These are phyloP conservation scores for Scolopax rusticola DNA, from an alignment of 2,797 vertebrate genomes.

Conservation along the genomic window DNA sequence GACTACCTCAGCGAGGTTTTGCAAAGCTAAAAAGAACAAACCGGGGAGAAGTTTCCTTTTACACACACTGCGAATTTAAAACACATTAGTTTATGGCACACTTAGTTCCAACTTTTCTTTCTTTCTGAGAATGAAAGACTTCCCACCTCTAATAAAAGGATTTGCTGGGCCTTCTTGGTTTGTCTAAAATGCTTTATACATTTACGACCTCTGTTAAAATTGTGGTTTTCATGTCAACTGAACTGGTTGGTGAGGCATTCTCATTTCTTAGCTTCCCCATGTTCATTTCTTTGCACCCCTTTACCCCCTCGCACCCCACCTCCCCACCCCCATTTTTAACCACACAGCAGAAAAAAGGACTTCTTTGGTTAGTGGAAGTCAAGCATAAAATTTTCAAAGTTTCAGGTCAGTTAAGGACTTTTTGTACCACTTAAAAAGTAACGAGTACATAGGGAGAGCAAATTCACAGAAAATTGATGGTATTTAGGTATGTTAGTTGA, in stretches of 20 bases:
- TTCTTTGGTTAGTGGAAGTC: background rate
- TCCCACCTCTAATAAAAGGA: no score
- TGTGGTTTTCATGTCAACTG: background rate
- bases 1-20: background rate
- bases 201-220: background rate
- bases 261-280: background rate
- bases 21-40: background rate
- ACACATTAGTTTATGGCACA: background rate
- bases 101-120: no score
- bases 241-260: background rate
- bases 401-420: background rate
- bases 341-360: background rate
- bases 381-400: background rate
- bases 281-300: background rate
- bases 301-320: background rate
- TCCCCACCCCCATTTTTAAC: background rate
- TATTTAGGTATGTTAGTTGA: background rate
- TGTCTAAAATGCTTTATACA: background rate
- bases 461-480: background rate
- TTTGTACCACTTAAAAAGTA: background rate
- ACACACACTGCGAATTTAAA: background rate
- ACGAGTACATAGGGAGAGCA: background rate
- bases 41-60: background rate
- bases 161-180: no score
- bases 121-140: no score